Percentiles rank a stretch among this genome's conserved stretches.
Conservation (phyloP, 92 coral and sea anemone genomes). For the Phenganax subtilis region DNA sequence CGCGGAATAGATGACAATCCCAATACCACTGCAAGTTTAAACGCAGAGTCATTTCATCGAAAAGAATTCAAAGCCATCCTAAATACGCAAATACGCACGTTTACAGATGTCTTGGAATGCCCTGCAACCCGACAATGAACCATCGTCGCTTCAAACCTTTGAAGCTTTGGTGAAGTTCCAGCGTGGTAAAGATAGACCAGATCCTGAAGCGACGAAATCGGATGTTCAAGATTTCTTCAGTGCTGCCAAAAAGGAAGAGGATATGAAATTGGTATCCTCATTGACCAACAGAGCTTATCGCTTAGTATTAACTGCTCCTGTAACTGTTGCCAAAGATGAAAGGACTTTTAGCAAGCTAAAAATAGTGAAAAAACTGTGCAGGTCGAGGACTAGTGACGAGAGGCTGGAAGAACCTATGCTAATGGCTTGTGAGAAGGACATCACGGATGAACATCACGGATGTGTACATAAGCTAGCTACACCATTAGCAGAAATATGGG, state of each 20-base stretch:
- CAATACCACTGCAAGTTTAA: not conserved
- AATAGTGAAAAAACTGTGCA: no score
- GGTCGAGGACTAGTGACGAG: no score
- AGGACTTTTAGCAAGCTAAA: no score
- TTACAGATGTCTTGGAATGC: not conserved
- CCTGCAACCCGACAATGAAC: conserved; percentile 5
- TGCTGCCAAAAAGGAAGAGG: not conserved
- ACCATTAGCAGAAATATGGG: conserved; percentile 6
- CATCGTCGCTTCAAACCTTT: not conserved
- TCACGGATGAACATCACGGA: no score
- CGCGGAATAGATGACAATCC: conserved; percentile 21
- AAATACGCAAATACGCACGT: not conserved
- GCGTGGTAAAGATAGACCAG: not conserved
- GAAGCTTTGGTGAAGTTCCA: not conserved
- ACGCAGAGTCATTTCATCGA: conserved; percentile 5
- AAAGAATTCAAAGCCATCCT: conserved; percentile 18
- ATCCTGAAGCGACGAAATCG: conserved; percentile 7
- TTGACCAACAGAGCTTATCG: conserved; percentile 5
- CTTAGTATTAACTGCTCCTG: not conserved
- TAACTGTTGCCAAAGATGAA: no score
- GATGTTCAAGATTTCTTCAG: not conserved
- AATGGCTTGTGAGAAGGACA: no score
- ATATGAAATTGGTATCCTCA: not conserved
- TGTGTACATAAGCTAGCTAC: no score
- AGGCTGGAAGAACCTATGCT: no score